Base-by-base conservation (phyloP, 2,113 vertebrate genomes). In the Semnopithecus entellus region DNA sequence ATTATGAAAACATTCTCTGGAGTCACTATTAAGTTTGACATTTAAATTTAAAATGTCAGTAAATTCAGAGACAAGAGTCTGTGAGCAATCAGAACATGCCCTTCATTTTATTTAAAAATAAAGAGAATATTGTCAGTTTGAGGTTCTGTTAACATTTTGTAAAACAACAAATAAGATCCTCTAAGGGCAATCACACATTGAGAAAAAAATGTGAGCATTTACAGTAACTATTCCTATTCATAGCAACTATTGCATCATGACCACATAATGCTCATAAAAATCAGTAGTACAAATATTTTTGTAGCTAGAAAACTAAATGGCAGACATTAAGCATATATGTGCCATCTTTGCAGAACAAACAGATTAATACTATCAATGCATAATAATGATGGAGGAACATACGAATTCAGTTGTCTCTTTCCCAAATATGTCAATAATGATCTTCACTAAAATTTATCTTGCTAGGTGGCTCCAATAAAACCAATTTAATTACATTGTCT, bases 41-140 rank as follows among this genome's bases (percentile, higher is more conserved):
- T 97, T 96, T 98, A 86, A 95, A 96, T 97, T 97, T 84, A 78
- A 97, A 97, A 98, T 96, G 87, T 94, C 87, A 94, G 79, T 85
- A 97, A 92, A 92, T 90, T 66, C 83, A 79, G 70, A 75, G 68
- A 92, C 8, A 85, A 72, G 32, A 92, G 43, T 1, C 11, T 72
- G 11, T 38, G 35, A 93, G 23, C 35, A 84, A 76, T 78, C 91
- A 90, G 75, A 94, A 43, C 8, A 64, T 72, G 48, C 12, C 25
- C 57, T 87, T 97, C 50, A 75, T 73, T 92, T 95, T 95, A 59
- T 91, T 78, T 88, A 66, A 96, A 93, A 75, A 81, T n/a, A 83
- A 43, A 22, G 20, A 10, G 17, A 95, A 93, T 80, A 57, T 11
- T 66, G 38, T 20, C 66, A 94, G 16, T 89, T n/a, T 55, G 72